phyloP scores from a whole-genome alignment of 2,113 vertebrate species.

The Petromus typicus region DNA sequence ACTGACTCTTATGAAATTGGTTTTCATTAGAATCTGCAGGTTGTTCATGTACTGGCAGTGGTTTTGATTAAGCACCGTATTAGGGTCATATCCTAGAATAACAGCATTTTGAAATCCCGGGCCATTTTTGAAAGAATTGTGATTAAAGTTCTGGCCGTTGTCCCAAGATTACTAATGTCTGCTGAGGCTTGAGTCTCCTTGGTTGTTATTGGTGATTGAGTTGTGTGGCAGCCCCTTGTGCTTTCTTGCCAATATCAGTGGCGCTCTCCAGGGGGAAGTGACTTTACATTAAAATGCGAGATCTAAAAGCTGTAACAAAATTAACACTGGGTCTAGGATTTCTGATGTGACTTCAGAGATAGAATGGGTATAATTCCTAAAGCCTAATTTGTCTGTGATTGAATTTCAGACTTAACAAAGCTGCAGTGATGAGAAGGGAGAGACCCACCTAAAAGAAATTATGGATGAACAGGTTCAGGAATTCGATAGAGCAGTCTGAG shows the following conservation, averaged over 20 bases:
- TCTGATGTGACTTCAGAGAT: conserved; percentile 65
- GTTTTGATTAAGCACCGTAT: conserved; percentile 88
- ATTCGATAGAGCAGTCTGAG: conserved; percentile 76
- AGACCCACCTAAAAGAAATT: conserved; percentile 80
- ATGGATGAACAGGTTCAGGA: conserved; percentile 82
- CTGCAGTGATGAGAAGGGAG: conserved; percentile 82
- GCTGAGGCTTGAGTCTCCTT: conserved; percentile 77
- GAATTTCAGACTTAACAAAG: conserved; percentile 89
- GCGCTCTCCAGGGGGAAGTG: conserved; percentile 67
- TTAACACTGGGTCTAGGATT: conserved; percentile 78
- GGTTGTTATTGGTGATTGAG: conserved; percentile 74
- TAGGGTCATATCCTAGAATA: conserved; percentile 87
- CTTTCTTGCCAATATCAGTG: conserved; percentile 78
- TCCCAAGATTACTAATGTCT: conserved; percentile 82
- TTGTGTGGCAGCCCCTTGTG: conserved; percentile 63
- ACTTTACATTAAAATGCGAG: conserved; percentile 83
- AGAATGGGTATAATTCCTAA: conserved; percentile 84
- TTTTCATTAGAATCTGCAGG: conserved; percentile 85
- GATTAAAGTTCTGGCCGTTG: conserved; percentile 88
- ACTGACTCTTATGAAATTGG: conserved; percentile 76
- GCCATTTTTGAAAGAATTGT: conserved; percentile 84
- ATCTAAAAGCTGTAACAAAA: conserved; percentile 83
- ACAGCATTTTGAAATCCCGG: conserved; percentile 85
- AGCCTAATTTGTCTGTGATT: conserved; percentile 92
- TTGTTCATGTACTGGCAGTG: conserved; percentile 79